phyloP scores from a whole-genome alignment of 2,888 invertebrate species.

The Keiferia lycopersicella region DNA sequence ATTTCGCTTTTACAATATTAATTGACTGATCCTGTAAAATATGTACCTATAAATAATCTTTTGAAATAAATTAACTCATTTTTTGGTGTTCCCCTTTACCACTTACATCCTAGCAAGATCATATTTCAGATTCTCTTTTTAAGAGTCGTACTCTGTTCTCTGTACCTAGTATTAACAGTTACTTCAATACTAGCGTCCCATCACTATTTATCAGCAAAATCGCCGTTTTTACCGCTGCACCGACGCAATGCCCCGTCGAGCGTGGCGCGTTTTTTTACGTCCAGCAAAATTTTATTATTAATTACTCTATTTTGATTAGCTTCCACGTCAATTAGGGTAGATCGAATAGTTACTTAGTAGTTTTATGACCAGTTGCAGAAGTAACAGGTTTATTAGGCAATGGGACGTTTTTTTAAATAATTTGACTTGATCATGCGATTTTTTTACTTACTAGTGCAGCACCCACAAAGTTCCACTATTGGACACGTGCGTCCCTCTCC shows the following conservation, averaged over 20 bases:
- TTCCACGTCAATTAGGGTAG: constrained; percentile 31
- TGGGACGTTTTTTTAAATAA: background rate
- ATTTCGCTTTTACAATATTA: too few species aligned
- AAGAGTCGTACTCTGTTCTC: too few species aligned
- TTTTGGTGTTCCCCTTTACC: too few species aligned
- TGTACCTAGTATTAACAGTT: background rate
- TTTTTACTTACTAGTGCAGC: too few species aligned
- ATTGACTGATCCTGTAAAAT: too few species aligned
- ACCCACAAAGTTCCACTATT: too few species aligned
- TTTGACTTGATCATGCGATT: background rate
- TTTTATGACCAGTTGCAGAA: background rate
- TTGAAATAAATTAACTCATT: too few species aligned
- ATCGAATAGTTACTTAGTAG: constrained; percentile 2
- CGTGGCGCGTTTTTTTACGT: constrained; percentile 27
- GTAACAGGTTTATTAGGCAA: background rate
- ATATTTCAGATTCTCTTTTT: too few species aligned
- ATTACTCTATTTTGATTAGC: constrained; percentile 33
- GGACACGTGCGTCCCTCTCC: too few species aligned
- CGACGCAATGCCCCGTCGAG: constrained; percentile 26
- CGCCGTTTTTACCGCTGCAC: constrained; percentile 34
- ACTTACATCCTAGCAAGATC: too few species aligned
- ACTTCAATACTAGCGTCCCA: constrained; percentile 13
- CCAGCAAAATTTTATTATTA: constrained; percentile 31
- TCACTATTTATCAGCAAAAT: constrained; percentile 32
- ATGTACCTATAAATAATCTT: too few species aligned